Base-by-base conservation (phyloP, 2,797 vertebrate species). In the Menidia menidia region DNA sequence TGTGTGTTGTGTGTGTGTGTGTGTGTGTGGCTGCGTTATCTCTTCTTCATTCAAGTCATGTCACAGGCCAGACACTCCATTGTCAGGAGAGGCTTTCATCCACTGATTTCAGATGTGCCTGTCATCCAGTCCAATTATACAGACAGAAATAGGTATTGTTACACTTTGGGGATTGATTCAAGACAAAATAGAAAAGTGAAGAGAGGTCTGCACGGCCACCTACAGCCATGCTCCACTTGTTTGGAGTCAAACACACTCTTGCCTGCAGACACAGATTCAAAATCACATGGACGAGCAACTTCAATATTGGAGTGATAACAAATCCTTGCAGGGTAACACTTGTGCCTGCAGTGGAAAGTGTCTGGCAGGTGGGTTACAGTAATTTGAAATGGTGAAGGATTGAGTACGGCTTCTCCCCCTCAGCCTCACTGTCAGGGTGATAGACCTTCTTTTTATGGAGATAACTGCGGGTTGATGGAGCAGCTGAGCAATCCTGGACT, bases 101-200 rank as follows among this genome's bases (percentile, higher is more conserved):
- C 83, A 81, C 88, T 89, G 92, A 90, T 90, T 93, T 94, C 91
- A 93, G 93, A 94, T 92, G 92, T 92, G 92, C 86, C 92, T 93
- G 92, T 93, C 93, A 94, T 92, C 92, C 91, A 92, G 92, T 93
- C 93, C 93, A 95, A 94, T 94, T 94, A 94, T 92, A 94, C 92
- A 92, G 87, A 89, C 90, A 94, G 91, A 93, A 94, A 94, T 93
- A 92, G 92, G 90, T 93, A 93, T 93, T 92, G 93, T 94, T 92
- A 91, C 92, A 90, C 92, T 88, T 88, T 51, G 84, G 93, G 90
- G 89, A 93, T 90, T 94, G 93, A 94, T 94, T 94, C 91, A 93
- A 92, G 88, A 91, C 90, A 90, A 93, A 93, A 94, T 91, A 92
- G 90, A 92, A 93, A 92, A 92, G 88, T 85, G 85, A 90, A 89